Conservation (phyloP, 2,888 invertebrate genomes). For the Orthosia gothica region DNA sequence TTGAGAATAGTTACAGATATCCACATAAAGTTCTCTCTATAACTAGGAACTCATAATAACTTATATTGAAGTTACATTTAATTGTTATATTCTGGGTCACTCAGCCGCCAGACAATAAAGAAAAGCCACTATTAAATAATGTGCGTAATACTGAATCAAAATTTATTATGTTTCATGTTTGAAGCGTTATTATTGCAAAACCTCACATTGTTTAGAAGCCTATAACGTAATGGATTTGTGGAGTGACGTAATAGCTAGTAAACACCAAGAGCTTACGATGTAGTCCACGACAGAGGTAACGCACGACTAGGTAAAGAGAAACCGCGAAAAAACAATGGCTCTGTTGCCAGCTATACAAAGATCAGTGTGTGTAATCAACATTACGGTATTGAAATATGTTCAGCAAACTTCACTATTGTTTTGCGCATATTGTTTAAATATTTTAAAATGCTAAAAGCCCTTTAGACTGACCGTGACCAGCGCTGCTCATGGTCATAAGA, state of each 20-base stretch:
- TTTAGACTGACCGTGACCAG: slow-evolving; percentile 59
- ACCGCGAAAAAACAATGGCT: slow-evolving; percentile 71
- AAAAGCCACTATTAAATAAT: slow-evolving; percentile 61
- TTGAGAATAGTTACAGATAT: no score
- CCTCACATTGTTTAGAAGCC: slow-evolving; percentile 67
- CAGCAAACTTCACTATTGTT: slow-evolving; percentile 49
- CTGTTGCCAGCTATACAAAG: slow-evolving; percentile 57
- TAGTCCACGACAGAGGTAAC: slow-evolving; percentile 63
- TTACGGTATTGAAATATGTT: slow-evolving; percentile 52
- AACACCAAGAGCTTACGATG: slow-evolving; percentile 49
- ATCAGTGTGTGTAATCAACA: slow-evolving; percentile 57
- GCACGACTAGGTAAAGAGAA: slow-evolving; percentile 71
- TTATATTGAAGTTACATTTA: slow-evolving; percentile 45
- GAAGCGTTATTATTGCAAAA: slow-evolving; percentile 69
- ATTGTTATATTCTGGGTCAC: slow-evolving; percentile 63
- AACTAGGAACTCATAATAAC: slow-evolving; percentile 50
- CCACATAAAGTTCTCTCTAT: slow-evolving; percentile 22
- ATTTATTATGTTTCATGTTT: slow-evolving; percentile 66
- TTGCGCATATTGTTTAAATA: slow-evolving; percentile 44
- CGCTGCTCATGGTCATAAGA: slow-evolving; percentile 36
- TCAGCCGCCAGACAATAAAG: slow-evolving; percentile 61
- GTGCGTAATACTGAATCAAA: slow-evolving; percentile 65
- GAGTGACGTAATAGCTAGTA: slow-evolving; percentile 51
- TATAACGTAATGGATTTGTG: slow-evolving; percentile 63
- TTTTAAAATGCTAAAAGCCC: slow-evolving; percentile 54